Base-by-base conservation (phyloP, 2,888 invertebrate genomes). In the Cecidostiba fungosa region DNA sequence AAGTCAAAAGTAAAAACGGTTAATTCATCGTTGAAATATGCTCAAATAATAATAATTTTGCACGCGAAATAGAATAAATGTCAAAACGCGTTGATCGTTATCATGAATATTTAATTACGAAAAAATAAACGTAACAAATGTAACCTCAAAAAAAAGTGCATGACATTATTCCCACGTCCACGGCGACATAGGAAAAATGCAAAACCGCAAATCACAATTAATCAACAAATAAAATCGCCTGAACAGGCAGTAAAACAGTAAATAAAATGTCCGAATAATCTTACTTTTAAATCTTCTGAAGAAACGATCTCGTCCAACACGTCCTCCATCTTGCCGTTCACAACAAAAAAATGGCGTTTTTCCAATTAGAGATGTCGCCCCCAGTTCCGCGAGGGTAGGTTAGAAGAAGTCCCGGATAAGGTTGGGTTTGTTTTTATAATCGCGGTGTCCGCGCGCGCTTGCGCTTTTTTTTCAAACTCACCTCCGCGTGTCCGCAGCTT, bases 201-300 rank as follows among this genome's bases (percentile, higher is more conserved):
- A 70, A n/a, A 10, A 43, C 23, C 14, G 43, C 8, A 72, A 72
- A 43, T 72, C 10, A 23, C 12, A 23, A 43, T 72, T 43, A 4
- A 66, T 4, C 1, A 66, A 29, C 3, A 23, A 39, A 3, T 14
- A 5, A 43, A 39, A 72, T 72, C 3, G 54, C 1, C 8, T n/a
- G 0, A 5, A 73, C 29, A 54, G 36, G 23, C 19, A n/a, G 26
- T 0, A 50, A 80, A 47, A 14, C 50, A 66, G 47, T 80, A 32
- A 79, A 54, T 76, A 70, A 66, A 39, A 36, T 59, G 36, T 50
- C 80, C 72, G 12, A 59, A 16, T 59, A 23, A 82, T 54, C 87
- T 86, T 95, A 97, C 98, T 95, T 97, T 96, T 92, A 98, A 95
- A 94, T 98, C 98, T 90, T 97, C 97, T 29, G 96, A 95, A 70